A percentile compares a stretch with the other conserved stretches of the same genome.
Conservation (phyloP, 92 coral and sea anemone genomes). For the Phenganax marumi region DNA sequence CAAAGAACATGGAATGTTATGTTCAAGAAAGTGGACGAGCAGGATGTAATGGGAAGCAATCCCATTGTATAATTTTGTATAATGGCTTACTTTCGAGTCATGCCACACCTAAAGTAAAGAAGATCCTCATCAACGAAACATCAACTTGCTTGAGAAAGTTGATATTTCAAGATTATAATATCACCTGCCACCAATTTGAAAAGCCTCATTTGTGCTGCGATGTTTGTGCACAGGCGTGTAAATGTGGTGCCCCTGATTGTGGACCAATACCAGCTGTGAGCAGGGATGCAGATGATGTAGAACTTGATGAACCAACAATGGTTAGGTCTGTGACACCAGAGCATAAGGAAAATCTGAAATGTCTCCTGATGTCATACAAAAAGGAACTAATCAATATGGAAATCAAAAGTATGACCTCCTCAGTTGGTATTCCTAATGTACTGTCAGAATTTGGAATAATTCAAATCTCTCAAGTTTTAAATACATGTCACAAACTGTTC, state of each 20-base stretch:
- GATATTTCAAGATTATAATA: not conserved
- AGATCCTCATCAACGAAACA: not conserved
- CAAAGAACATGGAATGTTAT: not conserved
- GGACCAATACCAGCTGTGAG: not conserved
- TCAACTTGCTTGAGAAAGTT: not conserved
- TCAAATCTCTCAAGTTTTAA: constrained; percentile 11
- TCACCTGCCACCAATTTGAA: not conserved
- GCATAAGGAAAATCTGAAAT: not conserved
- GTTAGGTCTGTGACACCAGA: not conserved
- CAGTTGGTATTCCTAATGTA: constrained; percentile 25
- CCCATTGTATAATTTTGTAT: not conserved
- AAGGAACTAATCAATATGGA: constrained; percentile 15
- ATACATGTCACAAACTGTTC: constrained; percentile 10
- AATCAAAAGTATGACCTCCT: not conserved
- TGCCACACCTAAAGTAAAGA: not conserved
- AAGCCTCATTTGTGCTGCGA: not conserved
- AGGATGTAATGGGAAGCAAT: not conserved
- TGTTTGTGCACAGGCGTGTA: constrained; percentile 6
- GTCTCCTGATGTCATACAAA: not conserved
- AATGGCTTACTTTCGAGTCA: not conserved
- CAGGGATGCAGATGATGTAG: not conserved
- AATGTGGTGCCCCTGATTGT: constrained; percentile 3
- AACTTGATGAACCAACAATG: not conserved
- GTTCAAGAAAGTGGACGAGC: not conserved
- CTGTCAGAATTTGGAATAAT: constrained; percentile 9